These are phyloP conservation scores for Otocyon megalotis DNA, from an alignment of 2,113 vertebrate species.

Conservation along the genomic window DNA sequence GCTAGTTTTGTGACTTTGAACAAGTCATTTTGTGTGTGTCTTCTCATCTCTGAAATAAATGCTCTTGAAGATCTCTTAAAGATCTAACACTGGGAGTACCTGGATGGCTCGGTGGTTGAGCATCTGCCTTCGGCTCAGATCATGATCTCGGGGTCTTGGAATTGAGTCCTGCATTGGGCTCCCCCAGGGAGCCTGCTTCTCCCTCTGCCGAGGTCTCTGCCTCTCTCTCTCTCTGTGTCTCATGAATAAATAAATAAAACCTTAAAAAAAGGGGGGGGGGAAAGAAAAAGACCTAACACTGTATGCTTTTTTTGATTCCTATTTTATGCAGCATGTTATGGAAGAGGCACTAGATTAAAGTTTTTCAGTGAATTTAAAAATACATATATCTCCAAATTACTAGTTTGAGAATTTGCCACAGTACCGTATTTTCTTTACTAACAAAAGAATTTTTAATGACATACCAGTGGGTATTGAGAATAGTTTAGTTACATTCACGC, in stretches of 20 bases:
- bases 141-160: too few relatives aligned
- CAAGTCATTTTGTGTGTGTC: conserved; percentile 3
- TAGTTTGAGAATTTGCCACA: conserved; percentile 65
- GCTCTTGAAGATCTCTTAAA: conserved; percentile 17
- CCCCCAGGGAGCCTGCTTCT: too few relatives aligned
- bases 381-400: conserved; percentile 30
- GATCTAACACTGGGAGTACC: background rate
- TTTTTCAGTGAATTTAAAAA: conserved; percentile 57
- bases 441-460: conserved; percentile 70
- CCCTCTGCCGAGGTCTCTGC: too few relatives aligned
- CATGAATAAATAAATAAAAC: too few relatives aligned
- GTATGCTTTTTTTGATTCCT: conserved; percentile 25
- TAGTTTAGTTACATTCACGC: conserved; percentile 64
- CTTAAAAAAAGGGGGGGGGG: too few relatives aligned
- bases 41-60: conserved; percentile 30
- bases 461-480: conserved; percentile 67
- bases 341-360: conserved; percentile 54
- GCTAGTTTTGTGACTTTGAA: conserved; percentile 48
- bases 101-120: too few relatives aligned
- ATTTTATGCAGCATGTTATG: conserved; percentile 49
- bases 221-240: too few relatives aligned
- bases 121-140: too few relatives aligned
- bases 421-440: conserved; percentile 74
- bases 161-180: too few relatives aligned
- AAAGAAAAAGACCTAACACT: background rate